Evolutionary conservation across 2,888 invertebrate species (phyloP).

Genomic region (Cephus rjabovi): DNA sequence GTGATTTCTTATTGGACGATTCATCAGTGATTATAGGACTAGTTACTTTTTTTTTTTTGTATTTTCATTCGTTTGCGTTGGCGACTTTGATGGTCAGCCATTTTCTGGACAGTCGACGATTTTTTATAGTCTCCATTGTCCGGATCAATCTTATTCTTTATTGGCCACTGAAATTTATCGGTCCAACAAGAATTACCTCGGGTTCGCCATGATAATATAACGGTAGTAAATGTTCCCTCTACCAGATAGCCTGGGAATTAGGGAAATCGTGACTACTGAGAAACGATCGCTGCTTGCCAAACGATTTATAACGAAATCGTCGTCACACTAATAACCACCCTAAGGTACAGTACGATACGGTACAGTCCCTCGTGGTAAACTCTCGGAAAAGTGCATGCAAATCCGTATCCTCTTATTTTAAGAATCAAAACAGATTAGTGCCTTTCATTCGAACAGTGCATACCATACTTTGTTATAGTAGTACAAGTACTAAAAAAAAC

Average conservation of each 20-base stretch:
- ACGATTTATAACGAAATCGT: background rate
- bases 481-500: slow-evolving; percentile 1
- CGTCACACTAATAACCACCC: background rate
- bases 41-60: background rate
- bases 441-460: slow-evolving; percentile 13
- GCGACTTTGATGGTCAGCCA: background rate
- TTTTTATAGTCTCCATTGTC: background rate
- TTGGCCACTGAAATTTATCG: background rate
- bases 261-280: background rate
- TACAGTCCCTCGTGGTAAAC: background rate
- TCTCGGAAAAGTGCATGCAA: background rate
- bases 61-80: background rate
- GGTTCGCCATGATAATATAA: background rate
- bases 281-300: background rate
- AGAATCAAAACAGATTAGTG: slow-evolving; percentile 25
- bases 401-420: slow-evolving; percentile 19
- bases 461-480: background rate
- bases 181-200: background rate
- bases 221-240: background rate
- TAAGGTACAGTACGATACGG: background rate
- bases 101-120: background rate
- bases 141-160: background rate
- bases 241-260: background rate
- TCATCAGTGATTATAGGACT: background rate
- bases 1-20: background rate